These are phyloP conservation scores for Amblyopsis hoosieri DNA, from an alignment of 2,797 vertebrate genomes.

Conservation along the genomic window DNA sequence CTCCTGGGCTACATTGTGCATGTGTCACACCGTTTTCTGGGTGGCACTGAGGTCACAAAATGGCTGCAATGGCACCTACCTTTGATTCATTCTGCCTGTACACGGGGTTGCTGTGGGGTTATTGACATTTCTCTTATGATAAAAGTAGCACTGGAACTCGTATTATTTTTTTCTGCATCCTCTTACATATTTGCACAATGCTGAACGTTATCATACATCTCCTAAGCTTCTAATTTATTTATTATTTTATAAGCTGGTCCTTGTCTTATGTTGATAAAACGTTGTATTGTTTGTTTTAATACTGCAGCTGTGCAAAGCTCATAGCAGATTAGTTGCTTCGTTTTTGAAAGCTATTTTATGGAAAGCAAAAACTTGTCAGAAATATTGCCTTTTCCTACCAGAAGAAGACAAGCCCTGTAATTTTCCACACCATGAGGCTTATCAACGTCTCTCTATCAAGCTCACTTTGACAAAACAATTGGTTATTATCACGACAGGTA, in stretches of 20 bases:
- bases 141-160: background rate
- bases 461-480: constrained; percentile 34
- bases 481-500: constrained; percentile 52
- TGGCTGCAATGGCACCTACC: constrained; percentile 43
- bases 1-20: constrained; percentile 67
- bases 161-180: constrained; percentile 3
- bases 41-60: constrained; percentile 52
- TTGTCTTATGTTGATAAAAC: constrained; percentile 6
- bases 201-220: background rate
- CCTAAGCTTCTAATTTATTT: background rate
- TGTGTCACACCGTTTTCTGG: constrained; percentile 62
- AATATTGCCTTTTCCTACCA: constrained; percentile 34
- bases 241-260: background rate
- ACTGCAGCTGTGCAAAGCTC: constrained; percentile 30
- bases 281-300: constrained; percentile 20
- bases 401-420: constrained; percentile 42
- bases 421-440: constrained; percentile 53
- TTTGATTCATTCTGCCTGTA: constrained; percentile 53
- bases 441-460: constrained; percentile 32
- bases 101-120: constrained; percentile 25
- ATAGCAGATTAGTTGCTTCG: constrained; percentile 35
- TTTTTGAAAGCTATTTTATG: constrained; percentile 53
- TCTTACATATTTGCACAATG: background rate
- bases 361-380: constrained; percentile 59
- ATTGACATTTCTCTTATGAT: constrained; percentile 26